Percentiles rank a stretch among this genome's conserved stretches.
Conservation (phyloP, 2,797 vertebrate species). For the Myiotriccus ornatus region DNA sequence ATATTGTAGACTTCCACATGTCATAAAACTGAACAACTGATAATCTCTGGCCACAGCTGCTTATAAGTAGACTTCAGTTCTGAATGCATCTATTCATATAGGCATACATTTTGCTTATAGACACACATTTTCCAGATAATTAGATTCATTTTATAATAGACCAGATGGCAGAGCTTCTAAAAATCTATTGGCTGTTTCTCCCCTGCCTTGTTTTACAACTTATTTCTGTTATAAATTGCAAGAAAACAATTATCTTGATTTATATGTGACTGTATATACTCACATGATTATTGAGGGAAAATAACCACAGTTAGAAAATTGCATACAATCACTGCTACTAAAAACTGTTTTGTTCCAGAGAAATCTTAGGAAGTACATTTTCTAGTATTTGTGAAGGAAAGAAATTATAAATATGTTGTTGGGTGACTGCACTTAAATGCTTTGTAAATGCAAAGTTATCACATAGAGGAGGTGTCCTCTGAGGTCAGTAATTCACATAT, state of each 20-base stretch:
- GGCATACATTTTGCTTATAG: not conserved
- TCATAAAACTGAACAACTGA: not conserved
- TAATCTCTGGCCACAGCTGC: not conserved
- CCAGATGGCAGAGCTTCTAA: not conserved
- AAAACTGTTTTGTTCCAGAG: not conserved
- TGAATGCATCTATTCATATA: not conserved
- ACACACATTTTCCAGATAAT: conserved; percentile 1
- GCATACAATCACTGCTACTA: not conserved
- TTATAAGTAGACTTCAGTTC: not conserved
- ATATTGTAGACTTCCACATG: not conserved
- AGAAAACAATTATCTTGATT: conserved; percentile 13
- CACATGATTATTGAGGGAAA: not conserved
- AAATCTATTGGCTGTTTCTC: not conserved
- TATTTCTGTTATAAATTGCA: not conserved
- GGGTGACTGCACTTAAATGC: not conserved
- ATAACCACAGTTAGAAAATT: not conserved
- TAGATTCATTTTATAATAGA: not conserved
- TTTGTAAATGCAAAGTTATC: not conserved
- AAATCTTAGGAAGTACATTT: not conserved
- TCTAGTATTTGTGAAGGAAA: not conserved
- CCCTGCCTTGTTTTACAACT: not conserved
- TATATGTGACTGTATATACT: not conserved
- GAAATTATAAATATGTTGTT: not conserved
- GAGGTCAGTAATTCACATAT: not conserved
- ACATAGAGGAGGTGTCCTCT: not conserved